Evolutionary conservation across 2,113 vertebrate genomes (phyloP), one percentile per base, ranked within the genome.

Genomic region (Cyprinodon tularosa): DNA sequence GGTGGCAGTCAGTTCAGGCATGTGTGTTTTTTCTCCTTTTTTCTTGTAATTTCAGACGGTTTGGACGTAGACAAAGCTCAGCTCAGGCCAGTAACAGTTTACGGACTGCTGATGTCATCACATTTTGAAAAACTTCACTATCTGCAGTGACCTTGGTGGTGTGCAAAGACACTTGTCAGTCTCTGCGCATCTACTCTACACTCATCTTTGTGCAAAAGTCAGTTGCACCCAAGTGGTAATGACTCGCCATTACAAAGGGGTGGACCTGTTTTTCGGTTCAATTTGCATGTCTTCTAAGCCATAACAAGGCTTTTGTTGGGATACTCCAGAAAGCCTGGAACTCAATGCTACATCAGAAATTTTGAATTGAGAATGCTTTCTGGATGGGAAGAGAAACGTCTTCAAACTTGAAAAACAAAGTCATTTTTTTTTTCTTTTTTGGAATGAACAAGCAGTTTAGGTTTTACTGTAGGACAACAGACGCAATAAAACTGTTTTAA

Each of bases 51-150:
- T 97, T 96, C 95, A 95, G 95, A 94, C 95, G 93, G 95, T 96
- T 96, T 94, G 95, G 80, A 80, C 74, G 42, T 29, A 62, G 76
- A 95, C 94, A 93, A 63, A 53, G 10, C 81, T 87, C 94, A 95
- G 95, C 94, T 12, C 92, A 93, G 93, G 93, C 95, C 96, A 96
- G 96, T 96, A 96, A 95, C 94, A 94, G 94, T 95, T 96, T 95
- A 95, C 95, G 95, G 94, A 95, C 95, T 96, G 96, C 96, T 95
- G 92, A 95, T 97, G 96, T 97, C 96, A 96, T 96, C 95, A 94
- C 95, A 95, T 97, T 96, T 95, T 96, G 95, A 97, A 95, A 97
- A 96, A 97, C 95, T 97, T 96, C 96, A 96, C 96, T 94, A 96
- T 96, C 96, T 95, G 95, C 93, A 95, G 90, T 95, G 95, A 97